Percentiles rank a stretch among this genome's conserved stretches.
Conservation (phyloP, 2,888 invertebrate species). For the Keiferia lycopersicella region DNA sequence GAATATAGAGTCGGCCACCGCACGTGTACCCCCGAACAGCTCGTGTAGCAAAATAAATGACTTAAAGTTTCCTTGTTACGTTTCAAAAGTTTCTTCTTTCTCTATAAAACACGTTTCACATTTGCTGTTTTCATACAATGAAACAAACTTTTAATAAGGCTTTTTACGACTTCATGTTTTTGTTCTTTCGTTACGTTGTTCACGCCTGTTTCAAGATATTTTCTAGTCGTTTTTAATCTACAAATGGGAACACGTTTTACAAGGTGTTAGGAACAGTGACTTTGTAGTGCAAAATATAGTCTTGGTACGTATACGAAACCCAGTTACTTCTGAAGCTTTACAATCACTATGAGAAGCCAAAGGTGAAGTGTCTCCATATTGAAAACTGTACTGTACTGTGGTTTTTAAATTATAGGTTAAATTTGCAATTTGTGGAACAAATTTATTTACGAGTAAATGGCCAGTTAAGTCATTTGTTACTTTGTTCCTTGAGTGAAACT, state of each 20-base stretch:
- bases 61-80: constrained; percentile 49
- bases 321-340: too few relatives aligned
- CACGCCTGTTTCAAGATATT: neutral
- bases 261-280: too few relatives aligned
- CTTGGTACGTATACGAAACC: too few relatives aligned
- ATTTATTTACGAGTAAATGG: neutral
- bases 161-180: constrained; percentile 43
- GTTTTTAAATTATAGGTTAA: too few relatives aligned
- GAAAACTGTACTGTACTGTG: too few relatives aligned
- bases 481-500: too few relatives aligned
- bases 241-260: too few relatives aligned
- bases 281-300: too few relatives aligned
- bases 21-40: constrained; percentile 53
- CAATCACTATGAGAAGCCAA: too few relatives aligned
- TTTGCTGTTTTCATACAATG: constrained; percentile 46
- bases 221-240: neutral
- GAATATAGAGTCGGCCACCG: constrained; percentile 47
- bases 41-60: constrained; percentile 47
- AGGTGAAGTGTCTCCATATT: neutral
- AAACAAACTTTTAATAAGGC: constrained; percentile 54
- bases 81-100: constrained; percentile 48
- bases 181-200: constrained; percentile 28
- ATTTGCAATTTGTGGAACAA: too few relatives aligned
- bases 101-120: constrained; percentile 51
- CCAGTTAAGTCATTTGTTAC: too few relatives aligned